Percentiles rank a stretch among this genome's conserved stretches.
These are phyloP conservation scores for Hoplias malabaricus DNA, from an alignment of 2,113 vertebrate species.

Conservation along the genomic window DNA sequence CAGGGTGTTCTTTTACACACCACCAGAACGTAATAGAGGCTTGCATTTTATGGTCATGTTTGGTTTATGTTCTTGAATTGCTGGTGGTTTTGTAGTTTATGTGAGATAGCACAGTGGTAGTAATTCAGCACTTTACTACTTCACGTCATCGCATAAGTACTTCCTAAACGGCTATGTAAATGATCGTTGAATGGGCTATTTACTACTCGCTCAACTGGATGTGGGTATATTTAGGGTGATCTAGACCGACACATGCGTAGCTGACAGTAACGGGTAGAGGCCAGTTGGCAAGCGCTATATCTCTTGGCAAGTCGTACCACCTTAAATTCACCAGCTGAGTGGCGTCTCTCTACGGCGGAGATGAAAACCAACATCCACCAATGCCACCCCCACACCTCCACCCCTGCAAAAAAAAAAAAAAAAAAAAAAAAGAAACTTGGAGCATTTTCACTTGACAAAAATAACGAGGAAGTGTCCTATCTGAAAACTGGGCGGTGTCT, in stretches of 20 bases:
- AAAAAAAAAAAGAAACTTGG: no score
- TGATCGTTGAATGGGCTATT: neutral
- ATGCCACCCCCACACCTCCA: neutral
- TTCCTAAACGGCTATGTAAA: neutral
- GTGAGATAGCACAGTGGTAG: no score
- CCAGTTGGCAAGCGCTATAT: neutral
- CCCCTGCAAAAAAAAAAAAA: no score
- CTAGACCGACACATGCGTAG: neutral
- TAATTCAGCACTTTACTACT: neutral
- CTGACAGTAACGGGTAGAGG: neutral
- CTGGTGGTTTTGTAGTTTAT: neutral
- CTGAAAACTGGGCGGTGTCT: neutral
- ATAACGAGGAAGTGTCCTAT: neutral
- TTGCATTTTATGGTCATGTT: neutral
- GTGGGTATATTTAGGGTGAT: neutral
- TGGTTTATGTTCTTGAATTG: neutral
- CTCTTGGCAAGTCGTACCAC: neutral
- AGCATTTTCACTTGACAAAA: neutral
- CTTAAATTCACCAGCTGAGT: neutral
- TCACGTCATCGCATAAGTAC: no score
- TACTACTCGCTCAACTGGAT: neutral
- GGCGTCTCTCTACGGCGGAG: neutral
- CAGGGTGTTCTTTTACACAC: neutral
- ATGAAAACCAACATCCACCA: neutral
- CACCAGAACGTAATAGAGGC: neutral